Conservation (phyloP, 2,113 vertebrate species). For the Cyanoramphus novaezelandiae region DNA sequence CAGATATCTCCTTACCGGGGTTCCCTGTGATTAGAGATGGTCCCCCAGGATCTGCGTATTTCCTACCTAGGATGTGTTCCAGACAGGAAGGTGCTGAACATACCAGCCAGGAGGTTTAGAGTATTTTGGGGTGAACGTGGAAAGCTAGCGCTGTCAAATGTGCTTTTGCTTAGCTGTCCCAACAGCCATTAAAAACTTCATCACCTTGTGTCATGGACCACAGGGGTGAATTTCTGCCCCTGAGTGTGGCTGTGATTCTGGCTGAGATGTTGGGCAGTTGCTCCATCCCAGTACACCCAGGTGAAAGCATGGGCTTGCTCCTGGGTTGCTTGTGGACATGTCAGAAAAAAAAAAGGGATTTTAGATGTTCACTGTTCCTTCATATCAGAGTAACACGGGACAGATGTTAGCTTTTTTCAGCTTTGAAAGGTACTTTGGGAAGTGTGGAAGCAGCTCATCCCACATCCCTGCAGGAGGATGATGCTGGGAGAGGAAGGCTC, state of each 20-base stretch:
- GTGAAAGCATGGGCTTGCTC: neutral
- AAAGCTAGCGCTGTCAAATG: fast-evolving
- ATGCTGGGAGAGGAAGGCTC: neutral
- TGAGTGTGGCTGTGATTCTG: fast-evolving
- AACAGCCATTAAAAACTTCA: fast-evolving
- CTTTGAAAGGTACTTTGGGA: neutral
- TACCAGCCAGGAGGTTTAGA: neutral
- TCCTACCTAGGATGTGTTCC: neutral
- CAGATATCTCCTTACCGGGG: neutral
- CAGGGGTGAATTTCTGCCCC: neutral
- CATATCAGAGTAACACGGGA: neutral
- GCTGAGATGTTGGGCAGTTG: neutral
- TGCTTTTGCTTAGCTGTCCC: neutral
- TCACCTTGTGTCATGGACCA: neutral
- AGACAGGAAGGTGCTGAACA: neutral
- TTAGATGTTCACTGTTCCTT: neutral
- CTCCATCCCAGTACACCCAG: fast-evolving
- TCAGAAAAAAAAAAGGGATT: neutral
- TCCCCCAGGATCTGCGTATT: neutral
- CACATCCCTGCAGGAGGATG: neutral
- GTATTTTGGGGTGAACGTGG: neutral
- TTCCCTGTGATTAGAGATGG: neutral
- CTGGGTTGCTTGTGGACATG: neutral
- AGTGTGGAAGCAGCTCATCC: neutral
- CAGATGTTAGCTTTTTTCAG: neutral